These are phyloP conservation scores for Caenorhabditis brenneri DNA, from an alignment of 1,140 invertebrate genomes.

Conservation along the genomic window DNA sequence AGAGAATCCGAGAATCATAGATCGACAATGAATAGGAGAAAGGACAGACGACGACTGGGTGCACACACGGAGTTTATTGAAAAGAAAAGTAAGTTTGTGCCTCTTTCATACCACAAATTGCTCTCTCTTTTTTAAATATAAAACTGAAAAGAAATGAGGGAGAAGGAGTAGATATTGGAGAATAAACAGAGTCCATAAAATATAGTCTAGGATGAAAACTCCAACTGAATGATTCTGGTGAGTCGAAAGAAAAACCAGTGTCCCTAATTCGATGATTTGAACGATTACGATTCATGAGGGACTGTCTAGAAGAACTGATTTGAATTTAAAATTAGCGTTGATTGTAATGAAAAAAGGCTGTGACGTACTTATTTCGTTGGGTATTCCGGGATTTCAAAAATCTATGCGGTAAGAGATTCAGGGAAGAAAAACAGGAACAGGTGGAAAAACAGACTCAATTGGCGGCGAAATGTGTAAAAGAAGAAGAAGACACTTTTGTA, in stretches of 20 bases:
- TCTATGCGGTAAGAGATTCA: not conserved
- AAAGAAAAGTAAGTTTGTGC: not conserved
- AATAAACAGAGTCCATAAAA: too few species aligned
- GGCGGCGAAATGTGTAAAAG: not conserved
- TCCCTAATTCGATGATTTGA: constrained; percentile 18
- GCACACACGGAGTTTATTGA: not conserved
- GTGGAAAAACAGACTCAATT: not conserved
- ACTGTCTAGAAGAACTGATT: not conserved
- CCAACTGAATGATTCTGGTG: too few species aligned
- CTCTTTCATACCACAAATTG: too few species aligned
- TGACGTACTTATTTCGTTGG: too few species aligned
- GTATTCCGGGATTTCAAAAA: not conserved
- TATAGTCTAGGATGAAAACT: not conserved
- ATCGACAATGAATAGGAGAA: not conserved
- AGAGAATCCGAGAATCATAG: constrained; percentile 13
- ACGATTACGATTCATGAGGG: not conserved
- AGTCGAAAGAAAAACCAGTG: not conserved
- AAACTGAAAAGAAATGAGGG: not conserved
- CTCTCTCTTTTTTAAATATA: too few species aligned
- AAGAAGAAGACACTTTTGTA: not conserved
- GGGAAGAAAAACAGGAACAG: not conserved
- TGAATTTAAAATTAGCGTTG: too few species aligned
- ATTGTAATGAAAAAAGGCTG: too few species aligned
- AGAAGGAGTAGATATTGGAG: too few species aligned
- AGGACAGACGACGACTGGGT: not conserved